phyloP scores from a whole-genome alignment of 2,113 vertebrate species.

The Axis porcinus region DNA sequence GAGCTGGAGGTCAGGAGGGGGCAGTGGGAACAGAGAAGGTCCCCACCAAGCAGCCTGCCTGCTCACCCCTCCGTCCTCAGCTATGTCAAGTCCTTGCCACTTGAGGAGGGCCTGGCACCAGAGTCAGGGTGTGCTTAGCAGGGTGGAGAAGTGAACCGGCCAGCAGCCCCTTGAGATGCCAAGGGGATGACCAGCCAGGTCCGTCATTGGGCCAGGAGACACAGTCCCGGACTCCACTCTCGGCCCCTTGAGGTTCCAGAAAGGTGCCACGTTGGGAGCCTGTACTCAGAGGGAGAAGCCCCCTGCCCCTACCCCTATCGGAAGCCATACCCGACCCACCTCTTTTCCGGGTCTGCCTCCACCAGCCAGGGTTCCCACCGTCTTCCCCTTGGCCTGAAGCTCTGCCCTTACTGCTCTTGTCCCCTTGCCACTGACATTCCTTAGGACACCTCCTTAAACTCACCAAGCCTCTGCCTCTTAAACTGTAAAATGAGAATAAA shows the following conservation, averaged over 20 bases:
- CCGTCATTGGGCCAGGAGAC: not conserved
- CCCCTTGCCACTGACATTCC: not conserved
- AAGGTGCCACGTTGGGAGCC: not conserved
- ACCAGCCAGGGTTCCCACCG: accelerated
- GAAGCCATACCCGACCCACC: not conserved
- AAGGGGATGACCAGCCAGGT: not conserved
- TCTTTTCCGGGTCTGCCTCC: not conserved
- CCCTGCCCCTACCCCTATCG: not conserved
- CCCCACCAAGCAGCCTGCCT: not conserved
- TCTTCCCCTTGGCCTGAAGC: not conserved
- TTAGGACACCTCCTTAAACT: not conserved
- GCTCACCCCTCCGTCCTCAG: not conserved
- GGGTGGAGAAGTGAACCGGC: not conserved
- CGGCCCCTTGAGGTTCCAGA: not conserved
- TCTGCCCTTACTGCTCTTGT: not conserved
- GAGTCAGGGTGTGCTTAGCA: slow-evolving; percentile 1
- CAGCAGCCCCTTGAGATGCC: slow-evolving; percentile 56
- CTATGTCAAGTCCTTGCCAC: slow-evolving; percentile 37
- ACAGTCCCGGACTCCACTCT: not conserved
- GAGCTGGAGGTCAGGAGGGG: not conserved
- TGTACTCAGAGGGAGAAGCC: not conserved
- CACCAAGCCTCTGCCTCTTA: not conserved
- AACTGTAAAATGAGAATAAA: not conserved
- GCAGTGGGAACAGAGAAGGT: not conserved
- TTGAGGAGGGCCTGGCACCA: not conserved